Conservation (phyloP, 2,113 vertebrate species). For the Sphaerodactylus townsendi region DNA sequence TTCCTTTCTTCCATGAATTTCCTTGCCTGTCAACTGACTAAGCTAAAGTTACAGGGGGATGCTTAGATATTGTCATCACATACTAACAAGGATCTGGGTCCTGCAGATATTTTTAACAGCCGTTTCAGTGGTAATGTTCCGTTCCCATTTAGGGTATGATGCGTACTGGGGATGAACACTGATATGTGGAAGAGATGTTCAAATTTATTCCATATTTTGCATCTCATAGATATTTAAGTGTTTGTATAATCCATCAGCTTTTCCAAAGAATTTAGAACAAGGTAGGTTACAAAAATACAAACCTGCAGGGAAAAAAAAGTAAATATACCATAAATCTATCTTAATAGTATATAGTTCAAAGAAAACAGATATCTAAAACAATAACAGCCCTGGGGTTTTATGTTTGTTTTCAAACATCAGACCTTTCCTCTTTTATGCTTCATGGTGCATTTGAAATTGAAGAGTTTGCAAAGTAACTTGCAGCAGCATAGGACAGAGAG, state of each 20-base stretch:
- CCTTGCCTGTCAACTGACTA: neutral
- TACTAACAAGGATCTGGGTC: neutral
- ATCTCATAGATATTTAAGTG: neutral
- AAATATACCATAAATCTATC: neutral
- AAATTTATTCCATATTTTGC: neutral
- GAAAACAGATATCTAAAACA: neutral
- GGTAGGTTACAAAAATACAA: neutral
- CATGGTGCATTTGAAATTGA: neutral
- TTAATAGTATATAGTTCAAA: neutral
- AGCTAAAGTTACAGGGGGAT: neutral
- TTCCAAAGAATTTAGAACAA: neutral
- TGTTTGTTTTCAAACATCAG: neutral
- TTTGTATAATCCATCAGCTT: neutral
- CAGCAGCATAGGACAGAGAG: neutral
- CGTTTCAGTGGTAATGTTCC: neutral
- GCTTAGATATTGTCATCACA: constrained; percentile 6
- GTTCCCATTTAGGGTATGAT: neutral
- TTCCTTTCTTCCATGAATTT: constrained; percentile 4
- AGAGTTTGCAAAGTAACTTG: neutral
- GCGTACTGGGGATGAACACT: neutral
- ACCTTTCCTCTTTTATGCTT: too few species aligned
- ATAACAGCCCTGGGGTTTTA: neutral
- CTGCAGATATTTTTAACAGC: neutral
- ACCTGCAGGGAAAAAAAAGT: neutral
- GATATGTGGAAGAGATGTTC: neutral